Conservation (phyloP, 2,113 vertebrate genomes). For the Camelus bactrianus region DNA sequence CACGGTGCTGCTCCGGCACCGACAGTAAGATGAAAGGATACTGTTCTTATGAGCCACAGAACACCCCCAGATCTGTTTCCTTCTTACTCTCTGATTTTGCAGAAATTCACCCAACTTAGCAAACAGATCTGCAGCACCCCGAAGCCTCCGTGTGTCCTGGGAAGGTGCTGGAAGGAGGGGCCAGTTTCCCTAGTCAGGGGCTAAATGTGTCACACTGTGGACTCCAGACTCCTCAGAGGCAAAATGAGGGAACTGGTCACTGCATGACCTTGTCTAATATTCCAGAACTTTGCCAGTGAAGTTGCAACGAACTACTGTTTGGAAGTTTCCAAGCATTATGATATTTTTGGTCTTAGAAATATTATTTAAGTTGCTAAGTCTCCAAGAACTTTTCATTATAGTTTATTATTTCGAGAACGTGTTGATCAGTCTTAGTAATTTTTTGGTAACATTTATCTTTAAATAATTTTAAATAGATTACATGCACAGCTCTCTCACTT, state of each 20-base stretch:
- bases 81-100: background rate
- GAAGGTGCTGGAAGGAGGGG: rapidly evolving
- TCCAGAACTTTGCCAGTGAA: background rate
- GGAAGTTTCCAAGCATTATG: background rate
- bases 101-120: background rate
- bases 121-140: rapidly evolving
- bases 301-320: background rate
- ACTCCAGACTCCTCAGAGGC: background rate
- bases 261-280: background rate
- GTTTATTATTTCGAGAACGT: background rate
- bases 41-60: no score
- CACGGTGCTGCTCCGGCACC: rapidly evolving
- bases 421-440: background rate
- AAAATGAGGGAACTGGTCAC: background rate
- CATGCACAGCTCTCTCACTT: background rate
- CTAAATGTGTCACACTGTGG: background rate
- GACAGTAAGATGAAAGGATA: rapidly evolving
- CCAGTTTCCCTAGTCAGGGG: background rate
- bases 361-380: background rate
- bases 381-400: background rate
- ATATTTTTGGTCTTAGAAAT: background rate
- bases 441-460: background rate
- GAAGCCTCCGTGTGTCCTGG: rapidly evolving
- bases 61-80: background rate
- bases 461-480: background rate